phyloP scores from a whole-genome alignment of 1,140 invertebrate genomes.

The Lasioglossum baleicum region DNA sequence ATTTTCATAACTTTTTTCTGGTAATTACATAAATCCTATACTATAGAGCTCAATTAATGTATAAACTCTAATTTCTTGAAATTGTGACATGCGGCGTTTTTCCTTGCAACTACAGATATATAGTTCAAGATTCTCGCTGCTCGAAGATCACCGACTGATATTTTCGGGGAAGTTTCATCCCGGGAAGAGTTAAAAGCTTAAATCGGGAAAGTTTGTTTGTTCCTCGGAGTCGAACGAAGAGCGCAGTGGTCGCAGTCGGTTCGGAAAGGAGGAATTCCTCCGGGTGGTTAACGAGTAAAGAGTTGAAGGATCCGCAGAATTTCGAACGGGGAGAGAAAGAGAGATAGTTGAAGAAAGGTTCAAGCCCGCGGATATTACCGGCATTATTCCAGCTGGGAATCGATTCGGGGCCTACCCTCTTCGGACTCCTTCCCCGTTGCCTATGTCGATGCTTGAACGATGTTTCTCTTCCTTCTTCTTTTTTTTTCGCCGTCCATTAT shows the following conservation, averaged over 20 bases:
- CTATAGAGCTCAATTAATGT: no score
- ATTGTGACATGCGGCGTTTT: no score
- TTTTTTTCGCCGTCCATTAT: slow-evolving; percentile 18
- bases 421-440: neutral
- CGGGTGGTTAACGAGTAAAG: neutral
- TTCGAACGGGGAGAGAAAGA: neutral
- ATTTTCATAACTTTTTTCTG: no score
- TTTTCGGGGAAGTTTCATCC: no score
- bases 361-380: slow-evolving; percentile 28
- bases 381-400: slow-evolving; percentile 1
- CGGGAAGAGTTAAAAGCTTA: slow-evolving; percentile 4
- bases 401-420: neutral
- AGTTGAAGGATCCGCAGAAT: slow-evolving; percentile 21
- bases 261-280: slow-evolving; percentile 6
- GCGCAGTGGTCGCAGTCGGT: neutral
- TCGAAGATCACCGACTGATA: no score
- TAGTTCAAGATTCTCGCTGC: no score
- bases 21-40: no score
- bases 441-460: neutral
- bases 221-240: neutral
- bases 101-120: no score
- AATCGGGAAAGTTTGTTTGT: slow-evolving; percentile 5
- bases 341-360: slow-evolving; percentile 17
- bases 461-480: neutral
- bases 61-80: no score